Evolutionary conservation across 2,888 invertebrate species (phyloP).

Genomic region (Geotrupes spiniger): DNA sequence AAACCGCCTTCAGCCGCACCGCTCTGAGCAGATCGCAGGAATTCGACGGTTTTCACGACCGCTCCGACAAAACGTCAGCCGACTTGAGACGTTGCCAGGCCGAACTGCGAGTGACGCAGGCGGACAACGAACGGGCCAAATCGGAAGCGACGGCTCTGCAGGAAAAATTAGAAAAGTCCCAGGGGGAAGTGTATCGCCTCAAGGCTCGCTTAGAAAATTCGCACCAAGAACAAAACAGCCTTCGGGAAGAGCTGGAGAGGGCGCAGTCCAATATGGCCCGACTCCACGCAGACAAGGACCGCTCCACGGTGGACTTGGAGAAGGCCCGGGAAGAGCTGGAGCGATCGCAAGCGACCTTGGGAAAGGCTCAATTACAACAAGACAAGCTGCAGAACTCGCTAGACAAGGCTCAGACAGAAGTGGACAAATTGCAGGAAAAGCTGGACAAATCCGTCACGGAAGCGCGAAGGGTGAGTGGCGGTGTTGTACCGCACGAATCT

Average conservation of each 20-base stretch:
- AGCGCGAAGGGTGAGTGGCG: conserved; percentile 69
- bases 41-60: conserved; percentile 20
- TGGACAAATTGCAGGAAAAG: conserved; percentile 85
- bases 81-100: conserved; percentile 86
- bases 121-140: conserved; percentile 84
- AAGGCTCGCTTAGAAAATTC: conserved; percentile 94
- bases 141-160: conserved; percentile 81
- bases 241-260: conserved; percentile 89
- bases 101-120: conserved; percentile 86
- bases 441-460: conserved; percentile 80
- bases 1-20: conserved; percentile 79
- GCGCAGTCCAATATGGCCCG: conserved; percentile 80
- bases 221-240: conserved; percentile 89
- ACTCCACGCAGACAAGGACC: conserved; percentile 84
- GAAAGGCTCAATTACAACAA: conserved; percentile 87
- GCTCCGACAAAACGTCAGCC: conserved; percentile 72
- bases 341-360: conserved; percentile 82
- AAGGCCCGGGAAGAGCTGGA: conserved; percentile 86
- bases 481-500: no score
- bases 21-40: conserved; percentile 63
- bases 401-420: conserved; percentile 87
- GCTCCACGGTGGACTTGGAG: conserved; percentile 79
- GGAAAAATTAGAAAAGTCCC: conserved; percentile 91
- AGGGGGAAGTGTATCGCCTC: conserved; percentile 90
- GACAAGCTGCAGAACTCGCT: conserved; percentile 86